Evolutionary conservation across 2,113 vertebrate species (phyloP), one percentile per base, ranked within the genome.

Genomic region (Cyphomyrus discorhynchus): DNA sequence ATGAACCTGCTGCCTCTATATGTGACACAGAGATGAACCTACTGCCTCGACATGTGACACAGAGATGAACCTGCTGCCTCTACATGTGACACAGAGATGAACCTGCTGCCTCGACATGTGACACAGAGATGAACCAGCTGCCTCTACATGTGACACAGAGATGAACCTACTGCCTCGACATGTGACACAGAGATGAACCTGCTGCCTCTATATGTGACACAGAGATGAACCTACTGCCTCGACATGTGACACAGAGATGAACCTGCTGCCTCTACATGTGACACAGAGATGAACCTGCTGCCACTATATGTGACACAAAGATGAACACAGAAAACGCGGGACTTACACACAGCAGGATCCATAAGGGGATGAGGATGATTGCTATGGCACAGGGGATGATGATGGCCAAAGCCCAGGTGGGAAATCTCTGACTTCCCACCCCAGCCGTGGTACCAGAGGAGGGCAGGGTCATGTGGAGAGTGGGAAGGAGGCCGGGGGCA

Each of bases 321-420:
- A 31, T 70, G n/a, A 31, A 31, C 62, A 47, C 42, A 88, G 58
- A 49, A 39, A 19, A 8, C 3, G 10, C 0, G 11, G 39, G 3
- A 74, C 87, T 88, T 47, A 88, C 87, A 74, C 87, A 88, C 24
- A 88, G 87, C 21, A 88, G 58, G n/a, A 88, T 74, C 87, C 87
- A 88, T 1, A 88, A 45, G 10, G 87, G 87, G n/a, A 88, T 47
- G 13, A 88, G 58, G 56, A 88, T 39, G 39, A 88, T 66, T 2
- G 24, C 24, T 9, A 84, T 42, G 46, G 11, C 82, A n/a, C 82
- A 45, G 9, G 82, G 82, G 21, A 84, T 88, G 87, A 88, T 88
- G 87, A 88, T 88, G 42, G 62, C 87, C 87, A 88, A 56, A 47
- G 87, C 87, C 87, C 87, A 89, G 8, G 3, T 50, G 0, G 82